phyloP scores from a whole-genome alignment of 2,797 vertebrate genomes.

The Distichodus sexfasciatus region DNA sequence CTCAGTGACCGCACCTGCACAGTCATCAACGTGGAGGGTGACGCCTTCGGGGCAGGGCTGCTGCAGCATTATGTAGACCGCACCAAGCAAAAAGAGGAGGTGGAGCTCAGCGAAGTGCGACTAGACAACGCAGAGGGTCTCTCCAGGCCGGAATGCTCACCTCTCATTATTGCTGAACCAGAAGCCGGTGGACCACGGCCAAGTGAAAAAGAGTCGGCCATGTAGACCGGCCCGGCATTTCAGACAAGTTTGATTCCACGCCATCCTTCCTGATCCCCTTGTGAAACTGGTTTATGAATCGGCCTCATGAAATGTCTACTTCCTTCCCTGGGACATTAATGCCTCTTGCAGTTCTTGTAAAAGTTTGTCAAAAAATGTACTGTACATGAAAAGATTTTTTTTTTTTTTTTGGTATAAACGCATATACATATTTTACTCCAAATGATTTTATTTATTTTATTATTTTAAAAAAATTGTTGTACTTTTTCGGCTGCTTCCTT shows the following conservation, averaged over 20 bases:
- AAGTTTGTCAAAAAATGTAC: too few species aligned
- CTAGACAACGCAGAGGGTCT: slow-evolving; percentile 23
- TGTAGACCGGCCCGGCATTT: slow-evolving; percentile 63
- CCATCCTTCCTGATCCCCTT: neutral
- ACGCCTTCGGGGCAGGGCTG: slow-evolving; percentile 85
- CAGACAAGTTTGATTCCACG: neutral
- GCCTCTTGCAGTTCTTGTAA: too few species aligned
- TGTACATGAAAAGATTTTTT: too few species aligned
- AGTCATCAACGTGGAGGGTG: slow-evolving; percentile 86
- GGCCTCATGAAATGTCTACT: too few species aligned
- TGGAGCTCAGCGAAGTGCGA: slow-evolving; percentile 65
- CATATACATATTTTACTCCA: too few species aligned
- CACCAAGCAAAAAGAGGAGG: slow-evolving; percentile 39
- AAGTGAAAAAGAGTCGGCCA: slow-evolving; percentile 72
- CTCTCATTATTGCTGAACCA: slow-evolving; percentile 63
- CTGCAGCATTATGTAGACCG: slow-evolving; percentile 80
- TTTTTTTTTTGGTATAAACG: too few species aligned
- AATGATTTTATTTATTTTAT: slow-evolving; percentile 4
- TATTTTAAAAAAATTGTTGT: neutral
- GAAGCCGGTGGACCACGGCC: neutral
- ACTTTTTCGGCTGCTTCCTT: neutral
- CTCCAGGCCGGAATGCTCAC: slow-evolving; percentile 62
- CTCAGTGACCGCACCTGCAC: slow-evolving; percentile 88
- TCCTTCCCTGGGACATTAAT: too few species aligned
- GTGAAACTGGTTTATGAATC: too few species aligned